Evolutionary conservation across 92 coral and sea anemone species (phyloP).

Genomic region (Ricordea florida): DNA sequence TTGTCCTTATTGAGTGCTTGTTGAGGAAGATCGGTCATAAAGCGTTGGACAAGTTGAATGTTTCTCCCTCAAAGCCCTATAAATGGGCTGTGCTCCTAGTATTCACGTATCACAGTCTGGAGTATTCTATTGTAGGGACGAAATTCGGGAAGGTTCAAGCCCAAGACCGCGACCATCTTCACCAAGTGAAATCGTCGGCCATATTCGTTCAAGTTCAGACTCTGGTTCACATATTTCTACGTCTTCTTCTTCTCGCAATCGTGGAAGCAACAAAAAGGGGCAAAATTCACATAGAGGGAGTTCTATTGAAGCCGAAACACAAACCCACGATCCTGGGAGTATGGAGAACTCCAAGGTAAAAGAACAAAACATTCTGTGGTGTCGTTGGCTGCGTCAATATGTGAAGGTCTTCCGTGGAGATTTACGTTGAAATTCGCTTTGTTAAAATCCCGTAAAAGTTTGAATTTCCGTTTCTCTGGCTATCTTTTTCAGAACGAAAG

Average conservation of each 20-base stretch:
- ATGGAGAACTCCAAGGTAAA: slow-evolving; percentile 94
- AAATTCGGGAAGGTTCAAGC: slow-evolving; percentile 93
- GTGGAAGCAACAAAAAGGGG: slow-evolving; percentile 78
- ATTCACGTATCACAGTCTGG: slow-evolving; percentile 99
- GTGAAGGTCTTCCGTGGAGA: slow-evolving; percentile 3
- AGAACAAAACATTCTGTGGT: slow-evolving; percentile 17
- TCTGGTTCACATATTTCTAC: slow-evolving; percentile 93
- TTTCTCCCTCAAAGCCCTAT: slow-evolving; percentile 66
- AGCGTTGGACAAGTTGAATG: slow-evolving; percentile 52
- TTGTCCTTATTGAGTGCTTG: slow-evolving; percentile 56
- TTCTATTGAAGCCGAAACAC: slow-evolving; percentile 97
- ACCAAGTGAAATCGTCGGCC: slow-evolving; percentile 99
- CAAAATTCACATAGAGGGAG: slow-evolving; percentile 88
- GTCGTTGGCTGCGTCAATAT: slow-evolving; percentile 21
- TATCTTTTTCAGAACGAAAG: slow-evolving; percentile 79
- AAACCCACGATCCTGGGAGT: slow-evolving; percentile 85
- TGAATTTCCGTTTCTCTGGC: slow-evolving; percentile 1
- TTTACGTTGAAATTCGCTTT: not conserved
- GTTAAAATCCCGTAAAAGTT: not conserved
- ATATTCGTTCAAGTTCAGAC: slow-evolving; percentile 96
- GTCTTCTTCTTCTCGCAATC: slow-evolving; percentile 92
- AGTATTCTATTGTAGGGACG: slow-evolving; percentile 92
- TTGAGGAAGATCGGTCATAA: slow-evolving; percentile 51
- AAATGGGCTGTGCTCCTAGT: slow-evolving; percentile 99
- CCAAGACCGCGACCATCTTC: slow-evolving; percentile 96